These are phyloP conservation scores for Trichacis sp. DNA, from an alignment of 2,888 invertebrate genomes.

Conservation along the genomic window DNA sequence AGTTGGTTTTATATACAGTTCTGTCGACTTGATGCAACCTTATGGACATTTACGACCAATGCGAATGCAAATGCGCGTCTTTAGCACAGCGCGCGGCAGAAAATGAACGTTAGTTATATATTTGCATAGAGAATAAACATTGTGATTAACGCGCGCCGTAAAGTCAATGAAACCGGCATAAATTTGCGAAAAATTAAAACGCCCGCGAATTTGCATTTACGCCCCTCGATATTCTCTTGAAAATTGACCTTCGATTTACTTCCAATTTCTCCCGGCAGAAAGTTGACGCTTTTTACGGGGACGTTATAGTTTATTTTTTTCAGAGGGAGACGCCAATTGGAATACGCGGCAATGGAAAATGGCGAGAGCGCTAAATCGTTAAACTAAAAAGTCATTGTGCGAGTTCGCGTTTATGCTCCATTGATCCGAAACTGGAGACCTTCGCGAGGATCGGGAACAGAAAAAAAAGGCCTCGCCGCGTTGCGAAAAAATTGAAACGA, in stretches of 20 bases:
- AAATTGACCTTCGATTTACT: neutral
- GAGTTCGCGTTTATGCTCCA: conserved; percentile 42
- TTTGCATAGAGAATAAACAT: conserved; percentile 37
- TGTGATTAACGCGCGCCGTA: conserved; percentile 39
- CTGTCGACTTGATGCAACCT: conserved; percentile 31
- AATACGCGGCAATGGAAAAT: conserved; percentile 29
- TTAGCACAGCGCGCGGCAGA: conserved; percentile 32
- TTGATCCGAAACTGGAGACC: conserved; percentile 38
- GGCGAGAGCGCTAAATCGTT: conserved; percentile 41
- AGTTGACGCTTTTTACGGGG: too few relatives aligned
- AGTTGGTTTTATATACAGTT: conserved; percentile 40
- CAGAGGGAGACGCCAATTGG: neutral
- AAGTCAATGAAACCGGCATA: conserved; percentile 36
- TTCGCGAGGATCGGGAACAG: conserved; percentile 22
- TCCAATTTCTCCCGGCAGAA: too few relatives aligned
- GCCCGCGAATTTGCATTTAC: neutral
- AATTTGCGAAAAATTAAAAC: conserved; percentile 30
- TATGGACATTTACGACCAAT: conserved; percentile 42
- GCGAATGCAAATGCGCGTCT: conserved; percentile 40
- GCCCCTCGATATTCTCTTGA: neutral
- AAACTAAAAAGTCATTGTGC: conserved; percentile 44
- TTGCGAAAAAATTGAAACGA: neutral
- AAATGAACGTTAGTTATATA: conserved; percentile 42
- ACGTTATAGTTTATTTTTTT: neutral
- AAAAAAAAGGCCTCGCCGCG: conserved; percentile 16